Conservation (phyloP, 2,888 invertebrate genomes). For the Lamellibrachia satsuma region DNA sequence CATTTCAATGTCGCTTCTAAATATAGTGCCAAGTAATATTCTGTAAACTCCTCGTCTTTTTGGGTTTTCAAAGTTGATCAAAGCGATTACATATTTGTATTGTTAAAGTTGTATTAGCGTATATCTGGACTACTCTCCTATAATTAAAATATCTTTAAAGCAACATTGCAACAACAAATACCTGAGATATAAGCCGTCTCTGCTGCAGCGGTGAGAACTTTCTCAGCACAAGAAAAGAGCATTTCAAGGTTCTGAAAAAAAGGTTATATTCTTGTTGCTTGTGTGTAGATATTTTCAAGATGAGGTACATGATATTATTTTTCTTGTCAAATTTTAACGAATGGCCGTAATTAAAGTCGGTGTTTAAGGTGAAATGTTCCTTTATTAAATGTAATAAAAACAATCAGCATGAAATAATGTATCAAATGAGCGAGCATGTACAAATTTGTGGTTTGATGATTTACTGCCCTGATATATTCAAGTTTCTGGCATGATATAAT, state of each 20-base stretch:
- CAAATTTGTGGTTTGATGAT: too few species aligned
- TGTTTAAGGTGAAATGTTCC: too few species aligned
- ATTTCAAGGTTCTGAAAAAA: slow-evolving; percentile 13
- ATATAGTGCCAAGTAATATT: not conserved
- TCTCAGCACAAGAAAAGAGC: slow-evolving; percentile 23
- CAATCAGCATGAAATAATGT: too few species aligned
- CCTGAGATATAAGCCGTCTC: slow-evolving; percentile 25
- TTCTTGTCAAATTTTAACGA: too few species aligned
- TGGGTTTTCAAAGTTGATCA: not conserved
- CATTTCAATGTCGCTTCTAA: not conserved
- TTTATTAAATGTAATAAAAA: too few species aligned
- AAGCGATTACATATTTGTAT: not conserved
- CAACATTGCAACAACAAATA: not conserved
- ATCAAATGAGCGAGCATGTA: too few species aligned
- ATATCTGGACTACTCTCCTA: not conserved
- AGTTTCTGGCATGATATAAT: too few species aligned
- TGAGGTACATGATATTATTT: too few species aligned
- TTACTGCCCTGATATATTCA: too few species aligned
- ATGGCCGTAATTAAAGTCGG: too few species aligned
- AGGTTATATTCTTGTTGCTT: not conserved
- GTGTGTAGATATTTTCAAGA: too few species aligned
- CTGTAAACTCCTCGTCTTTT: not conserved
- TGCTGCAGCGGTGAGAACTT: not conserved
- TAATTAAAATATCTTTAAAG: not conserved
- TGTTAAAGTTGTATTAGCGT: not conserved